Base-by-base conservation (phyloP, 30 jellyfish, hydroid and myxozoan species). In the Haliclystus octoradiatus region DNA sequence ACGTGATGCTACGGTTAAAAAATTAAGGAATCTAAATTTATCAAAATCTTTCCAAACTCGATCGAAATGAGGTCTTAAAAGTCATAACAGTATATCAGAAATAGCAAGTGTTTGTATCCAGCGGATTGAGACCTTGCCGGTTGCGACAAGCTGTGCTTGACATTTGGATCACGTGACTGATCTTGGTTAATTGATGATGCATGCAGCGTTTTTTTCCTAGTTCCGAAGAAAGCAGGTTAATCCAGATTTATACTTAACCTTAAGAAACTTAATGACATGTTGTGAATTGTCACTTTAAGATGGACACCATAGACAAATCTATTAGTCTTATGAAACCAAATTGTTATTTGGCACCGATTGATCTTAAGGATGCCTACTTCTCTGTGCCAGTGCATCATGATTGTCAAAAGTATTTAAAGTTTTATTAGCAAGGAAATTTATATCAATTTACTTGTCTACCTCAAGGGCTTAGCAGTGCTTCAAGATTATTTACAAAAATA, bases 361-460 rank as follows among this genome's bases (percentile, higher is more conserved):
- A 68, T 27, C 26, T 70, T 26, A 70, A 47, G 26, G 73, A 70
- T 49, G 80, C 57, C 2, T 50, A 70, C 2, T 50, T 49, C 28
- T 70, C 73, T 3, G 53, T 49, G 28, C 53, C 70, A 5, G 52
- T 70, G 13, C 26, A 30, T 22, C 31, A 70, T 23, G 52, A 24
- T 3, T 60, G 52, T 1, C 47, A 60, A 61, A 70, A 70, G 32
- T 70, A 25, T 50, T 57, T 70, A 28, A 70, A 49, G 64, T 70
- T 70, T 52, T 23, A 3, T 23, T 28, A 7, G 40, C 30, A 70
- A 3, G 61, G 60, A 4, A 70, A 3, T n/a, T 26, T 70, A 1
- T 24, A 70, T 70, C 3, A 26, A 3, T 70, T 70, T 25, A 40
- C 65, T 25, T 49, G 73, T 50, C 47, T 70, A 40, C 80, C 80